Base-by-base conservation (phyloP, 2,888 invertebrate genomes). In the Drosophila histrio region DNA sequence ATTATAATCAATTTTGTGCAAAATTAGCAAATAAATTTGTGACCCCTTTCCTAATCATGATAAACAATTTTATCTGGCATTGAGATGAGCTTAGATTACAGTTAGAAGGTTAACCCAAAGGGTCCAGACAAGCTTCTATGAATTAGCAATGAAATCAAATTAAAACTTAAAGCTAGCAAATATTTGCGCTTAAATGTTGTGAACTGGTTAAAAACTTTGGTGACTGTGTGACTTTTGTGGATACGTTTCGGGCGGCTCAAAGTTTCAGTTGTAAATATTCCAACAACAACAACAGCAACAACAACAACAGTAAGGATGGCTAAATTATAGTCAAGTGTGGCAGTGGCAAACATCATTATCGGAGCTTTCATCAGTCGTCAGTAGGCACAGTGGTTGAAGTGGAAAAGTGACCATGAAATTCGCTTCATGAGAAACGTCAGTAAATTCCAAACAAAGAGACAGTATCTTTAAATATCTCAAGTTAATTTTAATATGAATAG, bases 1-100 rank as follows among this genome's bases (percentile, higher is more conserved):
- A 79, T 80, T 79, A 73, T 63, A 66, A 79, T 77, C 77, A 79
- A 79, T 77, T 74, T 79, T 63, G 46, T 68, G 77, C 72, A 46
- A 79, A 77, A 72, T 77, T 76, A 68, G 79, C 79, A 76, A 72
- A 75, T 79, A 76, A 44, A 63, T 66, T 53, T 67, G 44, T 60
- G 36, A 41, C 11, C 22, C 28, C n/a, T 2, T 11, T 32, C 19
- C 19, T 9, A 1, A 1, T 11, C 2, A 1, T 22, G 13, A 4
- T 28, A 15, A 26, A n/a, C n/a, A 47, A 28, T 38, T 24, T 11
- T n/a, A 60, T 53, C 34, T 52, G 36, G 13, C 53, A 44, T 47
- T 19, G 38, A 32, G 50, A 8, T 30, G 39, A 24, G 32, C 30
- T 41, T 26, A 13, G 24, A 32, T 30, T n/a, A 32, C 22, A n/a